Conservation (phyloP, 2,113 vertebrate genomes). For the Gallinago undulata region DNA sequence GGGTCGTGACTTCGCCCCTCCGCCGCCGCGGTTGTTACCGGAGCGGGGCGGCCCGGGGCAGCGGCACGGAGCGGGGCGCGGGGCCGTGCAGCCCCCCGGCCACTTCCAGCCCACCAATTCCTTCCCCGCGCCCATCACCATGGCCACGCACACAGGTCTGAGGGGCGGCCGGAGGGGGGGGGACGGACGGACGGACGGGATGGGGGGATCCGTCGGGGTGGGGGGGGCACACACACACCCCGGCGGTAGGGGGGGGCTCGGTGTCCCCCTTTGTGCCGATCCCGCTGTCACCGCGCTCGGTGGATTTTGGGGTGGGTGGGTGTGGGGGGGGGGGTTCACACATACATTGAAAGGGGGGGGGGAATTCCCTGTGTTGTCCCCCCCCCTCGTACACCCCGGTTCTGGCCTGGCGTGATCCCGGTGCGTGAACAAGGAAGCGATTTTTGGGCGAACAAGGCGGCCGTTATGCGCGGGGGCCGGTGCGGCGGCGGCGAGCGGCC, state of each 20-base stretch:
- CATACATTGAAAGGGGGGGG: neutral
- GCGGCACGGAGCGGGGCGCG: conserved; percentile 86
- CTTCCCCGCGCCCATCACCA: conserved; percentile 92
- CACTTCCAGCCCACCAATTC: conserved; percentile 94
- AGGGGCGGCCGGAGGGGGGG: neutral
- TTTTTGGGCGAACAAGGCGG: conserved; percentile 40
- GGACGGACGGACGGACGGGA: neutral
- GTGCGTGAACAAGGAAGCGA: conserved; percentile 7
- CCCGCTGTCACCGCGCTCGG: neutral
- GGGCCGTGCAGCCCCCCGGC: conserved; percentile 86
- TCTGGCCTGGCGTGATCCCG: neutral
- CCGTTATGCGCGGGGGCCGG: conserved; percentile 30
- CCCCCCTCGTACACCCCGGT: neutral
- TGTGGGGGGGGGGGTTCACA: accelerated
- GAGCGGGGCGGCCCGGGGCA: conserved; percentile 90
- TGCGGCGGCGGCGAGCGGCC: neutral
- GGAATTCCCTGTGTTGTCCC: neutral
- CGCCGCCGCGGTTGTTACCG: conserved; percentile 91
- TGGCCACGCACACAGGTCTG: conserved; percentile 97
- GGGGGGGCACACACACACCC: no score
- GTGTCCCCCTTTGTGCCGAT: neutral
- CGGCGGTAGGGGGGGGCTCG: neutral
- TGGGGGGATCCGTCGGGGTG: no score
- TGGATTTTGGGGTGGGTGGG: neutral
- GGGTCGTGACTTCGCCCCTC: conserved; percentile 93